A percentile compares a stretch with the other conserved stretches of the same genome.
Conservation (phyloP, 2,113 vertebrate genomes). For the Pheucticus melanocephalus region DNA sequence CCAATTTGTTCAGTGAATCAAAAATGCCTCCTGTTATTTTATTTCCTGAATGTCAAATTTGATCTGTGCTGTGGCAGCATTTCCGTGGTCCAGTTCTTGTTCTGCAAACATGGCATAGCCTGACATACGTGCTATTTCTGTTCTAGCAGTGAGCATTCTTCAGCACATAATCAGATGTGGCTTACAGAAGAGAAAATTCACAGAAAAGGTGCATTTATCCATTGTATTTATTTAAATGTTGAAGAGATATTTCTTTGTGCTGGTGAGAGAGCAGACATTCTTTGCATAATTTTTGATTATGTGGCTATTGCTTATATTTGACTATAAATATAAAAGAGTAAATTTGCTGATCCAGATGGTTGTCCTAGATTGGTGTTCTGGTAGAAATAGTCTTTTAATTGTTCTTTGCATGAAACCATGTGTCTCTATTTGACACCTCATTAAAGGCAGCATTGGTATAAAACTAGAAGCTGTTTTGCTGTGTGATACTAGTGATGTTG, state of each 20-base stretch:
- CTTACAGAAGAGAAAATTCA: background rate
- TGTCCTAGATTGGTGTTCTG: background rate
- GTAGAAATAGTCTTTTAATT: constrained; percentile 2
- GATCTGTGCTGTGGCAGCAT: background rate
- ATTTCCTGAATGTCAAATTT: background rate
- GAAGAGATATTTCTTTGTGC: background rate
- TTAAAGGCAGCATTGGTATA: background rate
- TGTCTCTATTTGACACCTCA: background rate
- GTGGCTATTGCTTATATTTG: background rate
- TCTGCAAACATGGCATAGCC: background rate
- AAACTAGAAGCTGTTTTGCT: background rate
- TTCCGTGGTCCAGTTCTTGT: background rate
- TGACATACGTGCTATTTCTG: background rate
- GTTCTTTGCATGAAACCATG: background rate
- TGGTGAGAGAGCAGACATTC: background rate
- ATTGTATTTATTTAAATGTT: background rate
- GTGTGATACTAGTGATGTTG: background rate
- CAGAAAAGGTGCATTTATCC: background rate
- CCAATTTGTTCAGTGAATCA: background rate
- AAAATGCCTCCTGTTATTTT: background rate
- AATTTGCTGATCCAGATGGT: constrained; percentile 26
- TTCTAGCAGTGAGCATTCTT: background rate
- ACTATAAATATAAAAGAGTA: background rate
- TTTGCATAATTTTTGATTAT: background rate
- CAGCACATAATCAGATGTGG: background rate